Conservation (phyloP, 2,797 vertebrate genomes). For the Poecilia wingei region DNA sequence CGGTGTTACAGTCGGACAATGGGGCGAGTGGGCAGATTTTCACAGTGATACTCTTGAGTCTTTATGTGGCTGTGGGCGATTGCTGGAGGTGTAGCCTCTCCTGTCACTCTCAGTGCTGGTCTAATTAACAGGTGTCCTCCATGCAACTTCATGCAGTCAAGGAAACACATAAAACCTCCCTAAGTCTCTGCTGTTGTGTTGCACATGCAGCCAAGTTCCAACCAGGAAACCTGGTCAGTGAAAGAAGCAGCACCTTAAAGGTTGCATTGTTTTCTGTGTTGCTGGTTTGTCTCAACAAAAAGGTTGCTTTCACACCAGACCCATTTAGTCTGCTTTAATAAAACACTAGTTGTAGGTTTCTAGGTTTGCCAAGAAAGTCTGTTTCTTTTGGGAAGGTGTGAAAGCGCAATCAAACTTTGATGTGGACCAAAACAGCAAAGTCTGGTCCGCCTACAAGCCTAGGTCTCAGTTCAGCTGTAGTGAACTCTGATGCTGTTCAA, state of each 20-base stretch:
- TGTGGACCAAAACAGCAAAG: too few relatives aligned
- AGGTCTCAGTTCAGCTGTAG: too few relatives aligned
- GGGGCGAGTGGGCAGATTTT: conserved; percentile 19
- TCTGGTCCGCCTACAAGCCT: too few relatives aligned
- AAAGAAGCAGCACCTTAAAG: conserved; percentile 48
- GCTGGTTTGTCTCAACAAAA: conserved; percentile 42
- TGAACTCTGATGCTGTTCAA: too few relatives aligned
- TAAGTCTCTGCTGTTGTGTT: conserved; percentile 45
- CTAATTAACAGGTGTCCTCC: conserved; percentile 52
- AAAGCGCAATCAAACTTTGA: too few relatives aligned
- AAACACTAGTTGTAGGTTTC: too few relatives aligned
- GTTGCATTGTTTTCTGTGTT: conserved; percentile 31
- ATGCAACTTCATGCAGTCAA: not conserved
- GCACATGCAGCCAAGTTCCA: conserved; percentile 56
- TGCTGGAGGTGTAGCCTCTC: conserved; percentile 55
- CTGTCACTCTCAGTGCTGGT: conserved; percentile 45
- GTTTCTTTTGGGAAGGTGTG: too few relatives aligned
- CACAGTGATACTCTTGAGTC: conserved; percentile 27
- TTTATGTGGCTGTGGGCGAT: conserved; percentile 47
- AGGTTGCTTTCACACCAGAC: too few relatives aligned
- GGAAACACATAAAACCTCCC: conserved; percentile 16
- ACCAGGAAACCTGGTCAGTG: conserved; percentile 68
- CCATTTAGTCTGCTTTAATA: too few relatives aligned
- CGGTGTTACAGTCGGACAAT: conserved; percentile 53
- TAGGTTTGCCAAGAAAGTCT: too few relatives aligned